Evolutionary conservation across 2,797 vertebrate genomes (phyloP).

Genomic region (Brachymystax lenok): DNA sequence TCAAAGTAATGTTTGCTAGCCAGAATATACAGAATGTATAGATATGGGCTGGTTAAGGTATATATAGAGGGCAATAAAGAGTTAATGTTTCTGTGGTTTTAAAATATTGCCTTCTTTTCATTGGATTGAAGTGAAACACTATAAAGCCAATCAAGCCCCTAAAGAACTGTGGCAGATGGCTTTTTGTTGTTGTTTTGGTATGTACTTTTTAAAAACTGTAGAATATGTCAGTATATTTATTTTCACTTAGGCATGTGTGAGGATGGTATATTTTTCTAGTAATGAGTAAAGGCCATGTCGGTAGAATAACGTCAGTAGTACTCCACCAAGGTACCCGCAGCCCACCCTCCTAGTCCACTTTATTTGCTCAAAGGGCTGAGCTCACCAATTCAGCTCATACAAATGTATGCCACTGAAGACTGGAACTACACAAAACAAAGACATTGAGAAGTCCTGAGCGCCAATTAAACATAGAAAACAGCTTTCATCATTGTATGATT

Average conservation of each 20-base stretch:
- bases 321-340: constrained; percentile 29
- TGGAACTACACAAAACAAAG: constrained; percentile 72
- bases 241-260: too few relatives aligned
- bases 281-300: too few relatives aligned
- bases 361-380: constrained; percentile 45
- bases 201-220: too few relatives aligned
- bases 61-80: background rate
- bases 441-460: constrained; percentile 62
- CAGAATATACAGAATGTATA: too few relatives aligned
- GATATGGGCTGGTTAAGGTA: background rate
- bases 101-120: background rate
- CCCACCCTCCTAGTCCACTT: constrained; percentile 45
- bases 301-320: too few relatives aligned
- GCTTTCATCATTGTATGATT: constrained; percentile 78
- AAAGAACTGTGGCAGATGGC: too few relatives aligned
- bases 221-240: too few relatives aligned
- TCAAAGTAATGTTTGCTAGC: constrained; percentile 17
- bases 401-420: constrained; percentile 31
- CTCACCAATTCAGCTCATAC: constrained; percentile 19
- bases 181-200: too few relatives aligned
- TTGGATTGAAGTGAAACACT: background rate
- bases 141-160: too few relatives aligned
- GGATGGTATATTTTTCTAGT: too few relatives aligned
- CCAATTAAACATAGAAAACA: constrained; percentile 77
- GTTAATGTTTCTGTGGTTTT: background rate